Conservation (phyloP, 2,113 vertebrate species). For the Campylomormyrus numenius region DNA sequence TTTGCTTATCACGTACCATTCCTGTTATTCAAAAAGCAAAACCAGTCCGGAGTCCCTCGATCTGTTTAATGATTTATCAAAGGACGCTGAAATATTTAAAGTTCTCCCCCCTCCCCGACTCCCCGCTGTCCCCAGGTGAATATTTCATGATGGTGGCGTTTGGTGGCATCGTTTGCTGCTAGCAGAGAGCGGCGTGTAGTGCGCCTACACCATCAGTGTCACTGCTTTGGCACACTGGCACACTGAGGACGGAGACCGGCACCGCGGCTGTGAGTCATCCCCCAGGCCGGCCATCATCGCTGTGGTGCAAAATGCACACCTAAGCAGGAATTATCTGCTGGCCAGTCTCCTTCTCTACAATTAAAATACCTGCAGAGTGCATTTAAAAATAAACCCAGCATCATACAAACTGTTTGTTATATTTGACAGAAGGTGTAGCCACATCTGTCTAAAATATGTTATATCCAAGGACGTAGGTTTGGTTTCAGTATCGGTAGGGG, state of each 20-base stretch:
- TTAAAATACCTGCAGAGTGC: background rate
- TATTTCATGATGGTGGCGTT: constrained; percentile 39
- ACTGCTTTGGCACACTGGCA: background rate
- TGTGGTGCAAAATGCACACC: background rate
- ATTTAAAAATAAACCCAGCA: background rate
- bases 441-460: background rate
- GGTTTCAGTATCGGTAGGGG: background rate
- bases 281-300: background rate
- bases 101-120: background rate
- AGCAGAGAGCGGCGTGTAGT: constrained; percentile 17
- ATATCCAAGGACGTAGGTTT: background rate
- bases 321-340: background rate
- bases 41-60: constrained; percentile 34
- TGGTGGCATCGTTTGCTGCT: constrained; percentile 18
- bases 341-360: background rate
- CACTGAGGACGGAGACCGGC: too few species aligned
- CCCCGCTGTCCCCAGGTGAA: constrained; percentile 35
- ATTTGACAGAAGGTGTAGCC: background rate
- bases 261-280: too few species aligned
- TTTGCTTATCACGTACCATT: background rate
- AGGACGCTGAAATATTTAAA: constrained; percentile 51
- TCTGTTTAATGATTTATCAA: constrained; percentile 41
- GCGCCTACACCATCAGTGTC: background rate
- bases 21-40: constrained; percentile 33
- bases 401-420: background rate